phyloP scores from a whole-genome alignment of 2,113 vertebrate species.

The Triplophysa rosa region DNA sequence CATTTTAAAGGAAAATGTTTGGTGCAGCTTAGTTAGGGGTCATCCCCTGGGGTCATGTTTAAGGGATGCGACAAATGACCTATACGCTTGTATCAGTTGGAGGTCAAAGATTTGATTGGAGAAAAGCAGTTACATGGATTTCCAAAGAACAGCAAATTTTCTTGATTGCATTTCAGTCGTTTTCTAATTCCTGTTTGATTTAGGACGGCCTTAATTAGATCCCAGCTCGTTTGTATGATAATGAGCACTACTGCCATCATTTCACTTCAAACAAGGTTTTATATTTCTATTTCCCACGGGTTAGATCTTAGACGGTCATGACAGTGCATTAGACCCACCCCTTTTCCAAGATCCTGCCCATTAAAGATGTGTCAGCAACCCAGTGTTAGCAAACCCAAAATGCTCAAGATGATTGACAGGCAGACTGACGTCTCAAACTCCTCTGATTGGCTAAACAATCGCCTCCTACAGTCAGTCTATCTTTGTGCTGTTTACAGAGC shows the following conservation, averaged over 20 bases:
- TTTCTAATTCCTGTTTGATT: slow-evolving; percentile 30
- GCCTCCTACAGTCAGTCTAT: neutral
- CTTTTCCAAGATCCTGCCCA: neutral
- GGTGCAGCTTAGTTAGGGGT: too few relatives aligned
- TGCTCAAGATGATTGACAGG: slow-evolving; percentile 2
- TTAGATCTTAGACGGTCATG: neutral
- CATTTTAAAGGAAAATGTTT: too few relatives aligned
- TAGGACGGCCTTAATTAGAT: slow-evolving; percentile 24
- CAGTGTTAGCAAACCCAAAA: neutral
- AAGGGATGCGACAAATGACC: too few relatives aligned
- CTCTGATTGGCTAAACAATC: slow-evolving; percentile 8
- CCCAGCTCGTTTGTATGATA: slow-evolving; percentile 33
- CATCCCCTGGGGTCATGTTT: too few relatives aligned
- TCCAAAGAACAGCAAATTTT: neutral
- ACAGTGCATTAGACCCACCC: neutral
- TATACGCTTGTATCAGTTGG: too few relatives aligned
- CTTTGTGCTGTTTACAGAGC: slow-evolving; percentile 1
- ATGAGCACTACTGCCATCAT: neutral
- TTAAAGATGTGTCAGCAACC: neutral
- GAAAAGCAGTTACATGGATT: neutral
- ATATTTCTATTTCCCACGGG: too few relatives aligned
- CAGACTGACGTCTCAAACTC: neutral
- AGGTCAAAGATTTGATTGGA: neutral
- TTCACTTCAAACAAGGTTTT: slow-evolving; percentile 13
- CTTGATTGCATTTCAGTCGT: slow-evolving; percentile 17